phyloP scores from a whole-genome alignment of 2,797 vertebrate genomes.

The Todus mexicanus region DNA sequence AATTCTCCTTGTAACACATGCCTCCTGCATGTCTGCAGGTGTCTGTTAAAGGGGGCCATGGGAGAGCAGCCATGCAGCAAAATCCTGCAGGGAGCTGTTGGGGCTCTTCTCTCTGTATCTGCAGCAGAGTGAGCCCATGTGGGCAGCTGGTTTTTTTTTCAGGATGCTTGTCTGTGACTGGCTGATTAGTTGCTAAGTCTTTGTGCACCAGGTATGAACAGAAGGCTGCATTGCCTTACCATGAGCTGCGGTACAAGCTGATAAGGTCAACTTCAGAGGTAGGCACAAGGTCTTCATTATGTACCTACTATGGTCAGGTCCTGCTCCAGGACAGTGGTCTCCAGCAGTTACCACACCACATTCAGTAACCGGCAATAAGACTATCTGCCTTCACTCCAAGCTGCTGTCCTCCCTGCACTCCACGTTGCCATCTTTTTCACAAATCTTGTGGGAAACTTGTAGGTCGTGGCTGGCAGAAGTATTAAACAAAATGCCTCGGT shows the following conservation, averaged over 20 bases:
- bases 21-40: background rate
- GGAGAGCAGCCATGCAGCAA: background rate
- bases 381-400: background rate
- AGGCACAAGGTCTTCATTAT: background rate
- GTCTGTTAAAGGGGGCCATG: background rate
- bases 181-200: background rate
- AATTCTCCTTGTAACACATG: background rate
- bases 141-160: background rate
- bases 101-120: background rate
- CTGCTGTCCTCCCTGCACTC: background rate
- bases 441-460: background rate
- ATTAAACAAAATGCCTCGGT: background rate
- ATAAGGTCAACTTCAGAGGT: background rate
- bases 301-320: background rate
- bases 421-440: background rate
- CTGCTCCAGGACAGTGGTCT: background rate
- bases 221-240: background rate
- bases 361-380: background rate
- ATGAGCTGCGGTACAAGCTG: background rate
- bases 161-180: background rate
- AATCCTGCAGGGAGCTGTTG: background rate
- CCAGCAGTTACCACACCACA: fast-evolving
- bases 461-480: background rate
- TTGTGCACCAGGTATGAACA: background rate
- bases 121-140: fast-evolving